Percentiles rank a stretch among this genome's conserved stretches.
These are phyloP conservation scores for Sebastes dallii DNA, from an alignment of 2,797 vertebrate species.

Conservation along the genomic window DNA sequence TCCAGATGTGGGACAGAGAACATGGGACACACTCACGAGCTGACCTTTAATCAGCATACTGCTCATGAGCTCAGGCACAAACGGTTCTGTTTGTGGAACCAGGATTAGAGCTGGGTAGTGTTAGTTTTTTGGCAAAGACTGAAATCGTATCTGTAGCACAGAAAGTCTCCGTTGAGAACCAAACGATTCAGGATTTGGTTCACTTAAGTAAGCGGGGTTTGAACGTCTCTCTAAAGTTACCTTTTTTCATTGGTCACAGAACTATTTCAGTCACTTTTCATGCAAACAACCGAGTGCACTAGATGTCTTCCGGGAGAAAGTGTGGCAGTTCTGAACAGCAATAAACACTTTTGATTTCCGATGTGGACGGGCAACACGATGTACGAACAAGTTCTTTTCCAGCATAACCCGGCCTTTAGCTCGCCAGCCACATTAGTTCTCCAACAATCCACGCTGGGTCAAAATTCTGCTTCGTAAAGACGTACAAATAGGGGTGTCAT, in stretches of 20 bases:
- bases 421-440: too few relatives aligned
- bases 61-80: conserved; percentile 15
- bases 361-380: not conserved
- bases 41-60: conserved; percentile 65
- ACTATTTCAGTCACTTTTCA: not conserved
- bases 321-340: not conserved
- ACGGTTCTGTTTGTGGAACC: not conserved
- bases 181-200: not conserved
- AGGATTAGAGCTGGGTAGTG: not conserved
- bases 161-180: not conserved
- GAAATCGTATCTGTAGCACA: not conserved
- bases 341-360: not conserved
- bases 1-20: conserved; percentile 69
- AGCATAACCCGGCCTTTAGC: too few relatives aligned
- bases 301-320: not conserved
- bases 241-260: too few relatives aligned
- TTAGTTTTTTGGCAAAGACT: not conserved
- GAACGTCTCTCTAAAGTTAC: too few relatives aligned
- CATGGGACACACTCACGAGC: conserved; percentile 33
- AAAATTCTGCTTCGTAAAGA: not conserved
- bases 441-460: too few relatives aligned
- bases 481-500: not conserved
- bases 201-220: not conserved
- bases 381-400: too few relatives aligned
- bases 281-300: not conserved